A percentile compares a stretch with the other conserved stretches of the same genome.
phyloP scores from a whole-genome alignment of 2,113 vertebrate genomes.

The Podarcis muralis region DNA sequence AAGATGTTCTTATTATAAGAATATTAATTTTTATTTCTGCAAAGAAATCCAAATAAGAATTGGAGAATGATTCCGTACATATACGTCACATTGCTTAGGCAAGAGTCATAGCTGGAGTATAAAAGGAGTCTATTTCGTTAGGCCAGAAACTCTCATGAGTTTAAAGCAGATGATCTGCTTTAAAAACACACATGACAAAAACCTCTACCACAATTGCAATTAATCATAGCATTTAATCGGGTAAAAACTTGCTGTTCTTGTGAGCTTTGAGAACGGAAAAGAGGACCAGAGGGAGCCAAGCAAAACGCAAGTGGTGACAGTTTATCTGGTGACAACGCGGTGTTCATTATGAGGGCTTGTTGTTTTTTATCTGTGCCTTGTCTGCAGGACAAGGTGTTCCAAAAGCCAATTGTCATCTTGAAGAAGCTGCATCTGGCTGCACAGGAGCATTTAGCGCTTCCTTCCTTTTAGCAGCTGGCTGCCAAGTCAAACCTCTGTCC shows the following conservation, averaged over 20 bases:
- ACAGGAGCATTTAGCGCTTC: slow-evolving; percentile 15
- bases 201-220: neutral
- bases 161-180: neutral
- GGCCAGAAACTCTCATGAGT: neutral
- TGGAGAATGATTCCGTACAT: neutral
- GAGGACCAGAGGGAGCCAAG: slow-evolving; percentile 19
- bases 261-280: slow-evolving; percentile 4
- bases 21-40: neutral
- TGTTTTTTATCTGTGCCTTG: slow-evolving; percentile 73
- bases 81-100: neutral
- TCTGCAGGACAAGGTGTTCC: slow-evolving; percentile 67
- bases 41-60: neutral
- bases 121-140: neutral
- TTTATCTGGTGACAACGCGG: slow-evolving; percentile 75
- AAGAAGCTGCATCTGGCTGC: slow-evolving; percentile 12
- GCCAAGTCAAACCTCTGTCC: neutral
- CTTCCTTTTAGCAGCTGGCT: neutral
- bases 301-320: slow-evolving; percentile 73
- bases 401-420: slow-evolving; percentile 68
- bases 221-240: neutral
- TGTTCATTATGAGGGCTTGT: slow-evolving; percentile 70
- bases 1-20: neutral
- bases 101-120: neutral
- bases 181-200: neutral
- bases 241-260: slow-evolving; percentile 29